Percentiles rank a stretch among this genome's conserved stretches.
phyloP scores from a whole-genome alignment of 2,113 vertebrate species.

The Rhizomys pruinosus region DNA sequence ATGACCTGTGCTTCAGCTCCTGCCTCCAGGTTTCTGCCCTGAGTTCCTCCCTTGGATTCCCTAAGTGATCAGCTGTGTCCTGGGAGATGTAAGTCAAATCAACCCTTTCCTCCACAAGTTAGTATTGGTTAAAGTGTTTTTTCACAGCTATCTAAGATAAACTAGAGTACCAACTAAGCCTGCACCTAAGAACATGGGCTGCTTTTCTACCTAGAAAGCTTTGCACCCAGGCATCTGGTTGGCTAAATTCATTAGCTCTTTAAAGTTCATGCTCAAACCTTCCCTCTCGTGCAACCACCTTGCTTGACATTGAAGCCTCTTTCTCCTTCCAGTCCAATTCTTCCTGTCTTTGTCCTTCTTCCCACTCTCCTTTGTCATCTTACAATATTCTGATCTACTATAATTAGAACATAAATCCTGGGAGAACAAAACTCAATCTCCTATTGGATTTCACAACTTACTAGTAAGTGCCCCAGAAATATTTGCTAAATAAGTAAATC shows the following conservation, averaged over 20 bases:
- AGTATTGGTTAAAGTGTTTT: no score
- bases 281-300: neutral
- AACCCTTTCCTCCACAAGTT: no score
- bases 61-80: no score
- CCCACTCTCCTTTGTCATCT: neutral
- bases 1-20: no score
- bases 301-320: neutral
- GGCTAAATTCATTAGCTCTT: neutral
- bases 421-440: neutral
- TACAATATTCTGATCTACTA: neutral
- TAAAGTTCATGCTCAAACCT: neutral
- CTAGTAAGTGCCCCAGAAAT: neutral
- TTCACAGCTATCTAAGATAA: no score
- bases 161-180: neutral
- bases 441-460: neutral
- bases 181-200: neutral
- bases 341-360: neutral
- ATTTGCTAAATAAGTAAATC: neutral
- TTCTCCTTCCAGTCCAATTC: neutral
- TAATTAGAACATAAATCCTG: conserved; percentile 5
- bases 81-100: no score
- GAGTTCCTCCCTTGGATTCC: no score
- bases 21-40: no score
- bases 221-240: neutral
- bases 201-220: neutral